Evolutionary conservation across 1,140 invertebrate species (phyloP).

Genomic region (Drosophila lini): DNA sequence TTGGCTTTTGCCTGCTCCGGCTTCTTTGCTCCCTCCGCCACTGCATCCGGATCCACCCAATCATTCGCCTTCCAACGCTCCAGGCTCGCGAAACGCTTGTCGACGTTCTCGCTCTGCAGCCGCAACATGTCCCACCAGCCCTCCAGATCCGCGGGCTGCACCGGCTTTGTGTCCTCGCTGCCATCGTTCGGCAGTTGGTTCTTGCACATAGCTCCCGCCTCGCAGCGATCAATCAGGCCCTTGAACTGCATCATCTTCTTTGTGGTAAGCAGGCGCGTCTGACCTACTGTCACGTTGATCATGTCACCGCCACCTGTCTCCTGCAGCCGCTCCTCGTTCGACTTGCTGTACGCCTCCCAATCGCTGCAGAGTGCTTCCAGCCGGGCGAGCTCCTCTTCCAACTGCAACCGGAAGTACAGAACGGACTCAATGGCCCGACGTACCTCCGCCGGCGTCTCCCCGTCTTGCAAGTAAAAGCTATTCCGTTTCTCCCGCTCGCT

Average conservation of each 20-base stretch:
- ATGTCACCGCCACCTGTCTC: conserved; percentile 84
- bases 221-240: conserved; percentile 87
- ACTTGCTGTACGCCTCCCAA: conserved; percentile 84
- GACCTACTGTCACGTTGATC: conserved; percentile 88
- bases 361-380: conserved; percentile 84
- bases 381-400: conserved; percentile 85
- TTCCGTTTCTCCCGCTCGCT: conserved; percentile 84
- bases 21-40: conserved; percentile 1
- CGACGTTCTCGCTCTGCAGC: conserved; percentile 86
- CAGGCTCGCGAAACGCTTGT: conserved; percentile 86
- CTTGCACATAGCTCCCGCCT: conserved; percentile 76
- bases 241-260: conserved; percentile 89
- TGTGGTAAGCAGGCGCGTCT: conserved; percentile 88
- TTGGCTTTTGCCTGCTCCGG: conserved; percentile 7
- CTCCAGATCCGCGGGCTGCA: conserved; percentile 88
- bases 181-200: conserved; percentile 47
- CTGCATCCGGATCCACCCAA: conserved; percentile 85
- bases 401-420: conserved; percentile 86
- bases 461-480: conserved; percentile 67
- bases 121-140: conserved; percentile 92
- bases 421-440: conserved; percentile 85
- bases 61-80: conserved; percentile 84
- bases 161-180: conserved; percentile 86
- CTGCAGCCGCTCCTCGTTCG: conserved; percentile 41
- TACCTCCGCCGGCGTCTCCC: conserved; percentile 34